A percentile compares a stretch with the other conserved stretches of the same genome.
Conservation (phyloP, 2,888 invertebrate species). For the Calameuta idolon region DNA sequence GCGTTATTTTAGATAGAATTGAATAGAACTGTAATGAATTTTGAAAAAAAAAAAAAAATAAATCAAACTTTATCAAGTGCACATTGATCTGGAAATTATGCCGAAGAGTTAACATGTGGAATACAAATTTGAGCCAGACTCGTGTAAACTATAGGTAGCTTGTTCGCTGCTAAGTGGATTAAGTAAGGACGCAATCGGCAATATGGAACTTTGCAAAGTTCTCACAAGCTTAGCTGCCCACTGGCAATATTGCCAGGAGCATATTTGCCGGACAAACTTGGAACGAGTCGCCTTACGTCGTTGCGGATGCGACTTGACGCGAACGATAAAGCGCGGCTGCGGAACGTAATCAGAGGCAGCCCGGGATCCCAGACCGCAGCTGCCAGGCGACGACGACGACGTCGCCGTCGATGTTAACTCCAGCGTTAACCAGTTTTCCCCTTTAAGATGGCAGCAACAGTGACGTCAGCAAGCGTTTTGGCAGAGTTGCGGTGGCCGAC, state of each 20-base stretch:
- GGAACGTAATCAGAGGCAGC: conserved; percentile 19
- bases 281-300: not conserved
- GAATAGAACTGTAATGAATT: not conserved
- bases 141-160: not conserved
- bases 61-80: not conserved
- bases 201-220: conserved; percentile 2
- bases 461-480: not conserved
- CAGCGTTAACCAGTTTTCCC: conserved; percentile 2
- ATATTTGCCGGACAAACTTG: conserved; percentile 8
- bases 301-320: not conserved
- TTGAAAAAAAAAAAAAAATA: not conserved
- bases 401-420: not conserved
- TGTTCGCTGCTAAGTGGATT: conserved; percentile 1
- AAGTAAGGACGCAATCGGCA: not conserved
- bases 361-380: not conserved
- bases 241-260: conserved; percentile 3
- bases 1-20: not conserved
- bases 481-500: not conserved
- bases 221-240: not conserved
- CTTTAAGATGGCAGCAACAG: conserved; percentile 1
- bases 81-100: not conserved
- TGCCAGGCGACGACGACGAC: not conserved
- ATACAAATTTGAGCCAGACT: not conserved
- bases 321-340: conserved; percentile 8
- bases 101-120: not conserved